phyloP scores from a whole-genome alignment of 2,797 vertebrate genomes.

The Brotula barbata region DNA sequence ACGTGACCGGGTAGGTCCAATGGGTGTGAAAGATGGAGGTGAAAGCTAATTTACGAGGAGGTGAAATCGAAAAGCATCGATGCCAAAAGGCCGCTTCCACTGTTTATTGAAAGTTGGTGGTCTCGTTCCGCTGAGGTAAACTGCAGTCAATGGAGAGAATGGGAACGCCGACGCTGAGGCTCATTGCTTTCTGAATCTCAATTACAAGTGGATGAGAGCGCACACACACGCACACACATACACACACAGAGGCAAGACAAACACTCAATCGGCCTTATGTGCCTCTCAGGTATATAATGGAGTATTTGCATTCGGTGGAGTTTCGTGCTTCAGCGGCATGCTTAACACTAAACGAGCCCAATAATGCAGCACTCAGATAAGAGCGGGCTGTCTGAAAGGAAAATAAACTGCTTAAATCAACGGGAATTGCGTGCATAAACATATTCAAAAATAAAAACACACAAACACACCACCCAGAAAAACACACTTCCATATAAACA shows the following conservation, averaged over 20 bases:
- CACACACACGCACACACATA: conserved; percentile 22
- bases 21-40: neutral
- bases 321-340: conserved; percentile 42
- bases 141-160: conserved; percentile 18
- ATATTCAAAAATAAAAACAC: neutral
- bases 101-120: conserved; percentile 16
- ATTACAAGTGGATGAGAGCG: conserved; percentile 35
- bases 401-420: conserved; percentile 23
- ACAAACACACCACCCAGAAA: neutral
- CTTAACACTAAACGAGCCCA: conserved; percentile 27
- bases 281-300: conserved; percentile 48
- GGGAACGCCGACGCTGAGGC: conserved; percentile 29
- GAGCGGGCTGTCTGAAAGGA: conserved; percentile 15
- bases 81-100: neutral
- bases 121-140: conserved; percentile 9
- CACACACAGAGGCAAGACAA: conserved; percentile 1
- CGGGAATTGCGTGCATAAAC: conserved; percentile 1
- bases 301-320: conserved; percentile 38
- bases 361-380: conserved; percentile 30
- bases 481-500: neutral
- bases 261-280: conserved; percentile 6
- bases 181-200: conserved; percentile 52
- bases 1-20: neutral
- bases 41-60: conserved; percentile 3
- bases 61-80: neutral